Evolutionary conservation across 2,797 vertebrate species (phyloP), one percentile per base, ranked within the genome.

Genomic region (Alca torda): DNA sequence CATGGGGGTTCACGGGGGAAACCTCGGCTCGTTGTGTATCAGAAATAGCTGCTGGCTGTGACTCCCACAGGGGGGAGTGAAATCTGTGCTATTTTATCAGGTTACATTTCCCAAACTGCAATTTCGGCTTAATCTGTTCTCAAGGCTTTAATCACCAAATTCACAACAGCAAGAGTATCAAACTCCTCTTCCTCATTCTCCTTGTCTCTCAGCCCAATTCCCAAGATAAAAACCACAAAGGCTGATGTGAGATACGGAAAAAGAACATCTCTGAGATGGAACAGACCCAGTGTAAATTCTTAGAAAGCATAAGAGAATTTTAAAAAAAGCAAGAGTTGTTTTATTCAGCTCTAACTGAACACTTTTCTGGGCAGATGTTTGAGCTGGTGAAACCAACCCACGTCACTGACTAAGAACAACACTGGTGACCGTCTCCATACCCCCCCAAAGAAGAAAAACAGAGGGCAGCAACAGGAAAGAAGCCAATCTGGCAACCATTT

Each of bases 261-360:
- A 91, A 90, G 51, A 93, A 76, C n/a, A 48, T 51, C 83, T 95
- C 67, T 21, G 96, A 97, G 93, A 96, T 84, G 96, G 86, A 98
- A 96, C 92, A 97, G 96, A 94, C 91, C 67, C 86, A 92, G 78
- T 84, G 73, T 79, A 97, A 91, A 89, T 98, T 97, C 97, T 97
- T 98, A 97, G 97, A 98, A 98, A 98, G 97, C 67, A 37, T 67
- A 88, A 94, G 69, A 59, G 75, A 93, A 69, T 37, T 95, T 88
- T 60, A 12, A 45, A 57, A 88, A 75, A 69, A 92, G 23, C 67
- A 72, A 82, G 53, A 77, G 35, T 67, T 46, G 26, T 94, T 96
- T 96, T 81, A 93, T 93, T 45, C 75, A 70, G 60, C 74, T 92
- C 69, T 91, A 96, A 80, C 81, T 85, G 92, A 96, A 88, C 53